These are phyloP conservation scores for Arnoldichthys spilopterus DNA, from an alignment of 2,797 vertebrate species.

Conservation along the genomic window DNA sequence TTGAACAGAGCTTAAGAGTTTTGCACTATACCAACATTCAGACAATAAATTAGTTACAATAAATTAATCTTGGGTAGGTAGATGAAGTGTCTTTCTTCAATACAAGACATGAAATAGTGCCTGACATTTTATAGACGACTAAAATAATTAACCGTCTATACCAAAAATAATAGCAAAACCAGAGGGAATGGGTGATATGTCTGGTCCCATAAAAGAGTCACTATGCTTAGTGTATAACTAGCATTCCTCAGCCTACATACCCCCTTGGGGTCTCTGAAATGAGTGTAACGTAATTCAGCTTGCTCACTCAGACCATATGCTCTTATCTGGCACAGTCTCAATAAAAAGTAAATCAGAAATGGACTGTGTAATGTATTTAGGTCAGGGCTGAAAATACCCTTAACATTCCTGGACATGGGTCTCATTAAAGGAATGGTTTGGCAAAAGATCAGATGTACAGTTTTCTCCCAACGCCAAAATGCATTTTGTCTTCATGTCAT, in stretches of 20 bases:
- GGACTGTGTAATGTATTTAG: slow-evolving; percentile 15
- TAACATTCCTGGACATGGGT: not conserved
- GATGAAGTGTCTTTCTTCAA: too few species aligned
- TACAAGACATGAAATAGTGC: not conserved
- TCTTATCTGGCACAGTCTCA: slow-evolving; percentile 28
- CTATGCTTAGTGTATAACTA: not conserved
- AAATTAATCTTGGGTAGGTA: not conserved
- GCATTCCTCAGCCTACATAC: not conserved
- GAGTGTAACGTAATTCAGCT: slow-evolving; percentile 13
- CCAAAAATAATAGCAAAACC: not conserved
- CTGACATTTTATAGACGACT: not conserved
- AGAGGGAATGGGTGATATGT: not conserved
- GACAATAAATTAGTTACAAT: not conserved
- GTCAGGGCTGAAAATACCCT: not conserved
- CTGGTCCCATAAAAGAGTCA: not conserved
- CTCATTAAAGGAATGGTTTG: not conserved
- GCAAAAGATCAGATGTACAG: not conserved
- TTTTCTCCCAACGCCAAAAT: not conserved
- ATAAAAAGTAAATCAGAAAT: slow-evolving; percentile 8
- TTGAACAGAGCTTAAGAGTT: too few species aligned
- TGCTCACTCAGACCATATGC: slow-evolving; percentile 25
- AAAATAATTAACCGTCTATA: not conserved
- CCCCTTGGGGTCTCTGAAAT: not conserved
- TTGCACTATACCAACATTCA: not conserved
- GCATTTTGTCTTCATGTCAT: too few species aligned